Conservation (phyloP, 2,797 vertebrate species). For the Ceyx erithaca region DNA sequence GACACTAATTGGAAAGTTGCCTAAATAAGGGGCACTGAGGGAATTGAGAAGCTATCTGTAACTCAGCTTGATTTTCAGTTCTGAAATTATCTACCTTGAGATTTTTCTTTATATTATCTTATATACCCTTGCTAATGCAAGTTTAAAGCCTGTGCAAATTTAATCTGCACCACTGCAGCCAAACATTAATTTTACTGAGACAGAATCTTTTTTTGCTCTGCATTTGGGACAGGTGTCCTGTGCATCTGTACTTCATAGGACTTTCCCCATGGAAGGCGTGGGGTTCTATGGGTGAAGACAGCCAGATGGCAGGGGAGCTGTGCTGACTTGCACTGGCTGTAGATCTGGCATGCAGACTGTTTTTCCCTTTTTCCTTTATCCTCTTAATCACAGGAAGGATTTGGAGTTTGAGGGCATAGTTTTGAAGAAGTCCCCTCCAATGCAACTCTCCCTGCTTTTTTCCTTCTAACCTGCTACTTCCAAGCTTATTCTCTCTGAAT, state of each 20-base stretch:
- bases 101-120: background rate
- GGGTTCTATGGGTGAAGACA: background rate
- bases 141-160: background rate
- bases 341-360: background rate
- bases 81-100: background rate
- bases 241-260: background rate
- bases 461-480: background rate
- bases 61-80: background rate
- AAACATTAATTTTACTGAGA: background rate
- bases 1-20: constrained; percentile 43
- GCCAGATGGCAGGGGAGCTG: background rate
- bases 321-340: background rate
- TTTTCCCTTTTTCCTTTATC: background rate
- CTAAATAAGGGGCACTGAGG: constrained; percentile 10
- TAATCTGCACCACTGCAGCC: background rate
- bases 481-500: background rate
- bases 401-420: background rate
- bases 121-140: background rate
- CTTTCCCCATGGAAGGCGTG: background rate
- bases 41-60: constrained; percentile 6
- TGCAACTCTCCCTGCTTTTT: background rate
- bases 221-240: background rate
- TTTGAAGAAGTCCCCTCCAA: background rate
- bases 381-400: background rate
- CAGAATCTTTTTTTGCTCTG: background rate